Evolutionary conservation across 1,140 invertebrate species (phyloP).

Genomic region (Globodera ellingtonae): DNA sequence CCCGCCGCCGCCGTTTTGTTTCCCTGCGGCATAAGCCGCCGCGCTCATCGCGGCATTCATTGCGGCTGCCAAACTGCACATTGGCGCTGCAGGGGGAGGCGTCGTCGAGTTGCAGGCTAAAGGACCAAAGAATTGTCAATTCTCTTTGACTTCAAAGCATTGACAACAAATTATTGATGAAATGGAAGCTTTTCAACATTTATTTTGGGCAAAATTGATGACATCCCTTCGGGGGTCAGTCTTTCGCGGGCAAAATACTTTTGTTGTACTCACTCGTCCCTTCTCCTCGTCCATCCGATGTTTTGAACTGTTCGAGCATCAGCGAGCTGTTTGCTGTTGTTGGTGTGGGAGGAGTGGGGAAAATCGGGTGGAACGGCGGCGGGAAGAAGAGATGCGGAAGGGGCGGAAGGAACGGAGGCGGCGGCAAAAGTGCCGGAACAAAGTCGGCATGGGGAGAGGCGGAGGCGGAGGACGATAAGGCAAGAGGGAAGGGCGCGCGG

Average conservation of each 20-base stretch:
- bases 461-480: neutral
- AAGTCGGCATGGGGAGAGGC: neutral
- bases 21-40: constrained; percentile 20
- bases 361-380: neutral
- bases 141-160: too few species aligned
- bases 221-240: too few species aligned
- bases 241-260: too few species aligned
- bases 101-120: too few species aligned
- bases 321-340: neutral
- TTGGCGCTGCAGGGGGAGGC: neutral
- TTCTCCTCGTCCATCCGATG: neutral
- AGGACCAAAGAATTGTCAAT: too few species aligned
- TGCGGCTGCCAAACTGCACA: constrained; percentile 2
- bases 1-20: neutral
- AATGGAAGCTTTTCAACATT: too few species aligned
- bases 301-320: neutral
- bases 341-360: neutral
- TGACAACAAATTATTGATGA: too few species aligned
- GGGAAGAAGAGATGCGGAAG: constrained; percentile 9
- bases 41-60: constrained; percentile 29
- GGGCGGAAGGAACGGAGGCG: constrained; percentile 11
- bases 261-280: neutral
- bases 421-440: neutral
- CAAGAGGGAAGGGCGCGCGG: neutral
- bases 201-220: too few species aligned